Conservation (phyloP, 2,113 vertebrate species). For the Patagioenas fasciata region DNA sequence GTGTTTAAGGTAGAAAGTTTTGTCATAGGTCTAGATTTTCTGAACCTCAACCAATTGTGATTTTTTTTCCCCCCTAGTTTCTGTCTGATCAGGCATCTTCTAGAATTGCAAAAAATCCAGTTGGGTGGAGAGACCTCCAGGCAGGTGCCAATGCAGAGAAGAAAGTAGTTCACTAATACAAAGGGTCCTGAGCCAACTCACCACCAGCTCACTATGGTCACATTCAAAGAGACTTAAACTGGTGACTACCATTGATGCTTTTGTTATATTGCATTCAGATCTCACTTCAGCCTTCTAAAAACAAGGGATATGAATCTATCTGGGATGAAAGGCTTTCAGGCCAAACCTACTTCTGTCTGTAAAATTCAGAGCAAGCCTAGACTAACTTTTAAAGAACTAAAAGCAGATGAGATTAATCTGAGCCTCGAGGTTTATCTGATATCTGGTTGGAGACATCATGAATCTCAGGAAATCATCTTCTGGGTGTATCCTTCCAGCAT, state of each 20-base stretch:
- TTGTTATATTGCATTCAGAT: not conserved
- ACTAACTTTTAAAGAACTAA: not conserved
- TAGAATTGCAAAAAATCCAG: not conserved
- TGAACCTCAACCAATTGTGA: accelerated
- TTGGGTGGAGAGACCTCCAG: not conserved
- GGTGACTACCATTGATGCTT: not conserved
- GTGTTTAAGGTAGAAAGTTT: not conserved
- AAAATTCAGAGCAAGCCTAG: not conserved
- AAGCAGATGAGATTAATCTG: not conserved
- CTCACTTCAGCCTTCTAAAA: not conserved
- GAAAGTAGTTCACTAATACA: not conserved
- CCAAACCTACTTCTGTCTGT: not conserved
- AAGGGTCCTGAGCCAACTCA: not conserved
- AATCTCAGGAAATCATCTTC: not conserved
- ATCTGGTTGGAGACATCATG: not conserved
- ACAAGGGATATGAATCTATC: not conserved
- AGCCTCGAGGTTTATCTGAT: not conserved
- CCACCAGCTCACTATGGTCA: not conserved
- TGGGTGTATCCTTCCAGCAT: not conserved
- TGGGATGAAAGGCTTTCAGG: not conserved
- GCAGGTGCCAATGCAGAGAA: not conserved
- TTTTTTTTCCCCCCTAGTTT: not conserved
- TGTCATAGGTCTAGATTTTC: not conserved
- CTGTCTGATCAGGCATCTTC: not conserved
- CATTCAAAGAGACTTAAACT: not conserved